Evolutionary conservation across 2,888 invertebrate genomes (phyloP), one percentile per base, ranked within the genome.

Genomic region (Hirudinaria manillensis): DNA sequence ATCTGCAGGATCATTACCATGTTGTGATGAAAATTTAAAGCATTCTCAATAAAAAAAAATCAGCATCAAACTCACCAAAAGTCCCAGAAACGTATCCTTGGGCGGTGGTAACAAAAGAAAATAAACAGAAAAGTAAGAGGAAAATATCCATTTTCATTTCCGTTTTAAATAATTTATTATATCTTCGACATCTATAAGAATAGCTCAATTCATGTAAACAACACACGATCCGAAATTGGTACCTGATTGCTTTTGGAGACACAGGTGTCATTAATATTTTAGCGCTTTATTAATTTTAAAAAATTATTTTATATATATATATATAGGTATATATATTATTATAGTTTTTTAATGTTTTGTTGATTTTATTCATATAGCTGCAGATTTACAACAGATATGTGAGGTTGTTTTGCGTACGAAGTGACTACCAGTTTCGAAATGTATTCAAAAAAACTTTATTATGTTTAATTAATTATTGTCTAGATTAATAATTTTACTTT

Each of bases 1-100:
- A 53, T 81, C 84, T 82, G 80, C 45, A 76, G 75, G 24, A 70
- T 2, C 24, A 61, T 61, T 10, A 19, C 10, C 13, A 61, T 61
- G 3, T 61, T 61, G n/a, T 4, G 13, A 6, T n/a, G 24, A 61
- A 45, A 45, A 24, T 24, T 61, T 61, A 61, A 16, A 61, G 29
- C 24, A 61, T 61, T 27, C 24, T 27, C 19, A 61, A 61, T 61
- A 1, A 53, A 16, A 53, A 53, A 53, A 21, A 13, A 53, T 13
- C 53, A 16, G 53, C 13, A 53, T 53, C 21, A 7, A 61, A 10
- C 61, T 61, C 24, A 61, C 61, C 61, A 61, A 61, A 61, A 2
- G 61, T 61, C 61, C 61, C 61, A 27, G 61, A 61, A 61, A 29
- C 61, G n/a, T 61, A 61, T 61, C 61, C 61, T 27, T 61, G 24